A percentile compares a stretch with the other conserved stretches of the same genome.
Evolutionary conservation across 2,888 invertebrate genomes (phyloP).

Genomic region (Rhodophaea formosa): DNA sequence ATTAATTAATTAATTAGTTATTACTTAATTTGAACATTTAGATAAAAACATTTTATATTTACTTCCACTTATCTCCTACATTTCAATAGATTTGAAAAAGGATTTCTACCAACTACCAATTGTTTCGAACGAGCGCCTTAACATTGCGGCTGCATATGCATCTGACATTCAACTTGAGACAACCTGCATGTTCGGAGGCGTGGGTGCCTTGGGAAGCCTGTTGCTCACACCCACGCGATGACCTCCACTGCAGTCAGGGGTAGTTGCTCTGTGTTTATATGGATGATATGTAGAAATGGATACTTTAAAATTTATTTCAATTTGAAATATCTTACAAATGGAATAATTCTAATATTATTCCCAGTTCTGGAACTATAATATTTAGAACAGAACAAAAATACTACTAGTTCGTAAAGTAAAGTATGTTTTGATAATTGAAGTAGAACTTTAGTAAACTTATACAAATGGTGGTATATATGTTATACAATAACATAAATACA

Average conservation of each 20-base stretch:
- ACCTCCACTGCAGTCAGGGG: constrained; percentile 55
- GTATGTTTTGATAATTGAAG: no score
- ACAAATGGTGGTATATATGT: neutral
- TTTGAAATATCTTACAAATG: neutral
- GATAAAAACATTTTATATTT: no score
- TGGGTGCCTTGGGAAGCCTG: constrained; percentile 64
- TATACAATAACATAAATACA: neutral
- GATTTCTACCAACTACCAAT: constrained; percentile 10
- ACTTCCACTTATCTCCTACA: neutral
- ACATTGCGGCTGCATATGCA: constrained; percentile 18
- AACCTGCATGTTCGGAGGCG: constrained; percentile 54
- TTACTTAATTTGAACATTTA: no score
- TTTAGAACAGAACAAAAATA: no score
- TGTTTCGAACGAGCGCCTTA: neutral
- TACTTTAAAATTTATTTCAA: neutral
- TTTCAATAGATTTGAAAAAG: neutral
- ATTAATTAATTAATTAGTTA: no score
- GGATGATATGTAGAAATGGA: constrained; percentile 31
- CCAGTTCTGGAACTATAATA: no score
- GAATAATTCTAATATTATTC: no score
- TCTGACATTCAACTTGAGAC: constrained; percentile 52
- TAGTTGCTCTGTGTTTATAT: constrained; percentile 37
- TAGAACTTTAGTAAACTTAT: no score
- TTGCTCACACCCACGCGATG: constrained; percentile 62
- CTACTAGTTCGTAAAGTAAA: no score